Conservation (phyloP, 2,888 invertebrate genomes). For the Drosophila acutilabella region DNA sequence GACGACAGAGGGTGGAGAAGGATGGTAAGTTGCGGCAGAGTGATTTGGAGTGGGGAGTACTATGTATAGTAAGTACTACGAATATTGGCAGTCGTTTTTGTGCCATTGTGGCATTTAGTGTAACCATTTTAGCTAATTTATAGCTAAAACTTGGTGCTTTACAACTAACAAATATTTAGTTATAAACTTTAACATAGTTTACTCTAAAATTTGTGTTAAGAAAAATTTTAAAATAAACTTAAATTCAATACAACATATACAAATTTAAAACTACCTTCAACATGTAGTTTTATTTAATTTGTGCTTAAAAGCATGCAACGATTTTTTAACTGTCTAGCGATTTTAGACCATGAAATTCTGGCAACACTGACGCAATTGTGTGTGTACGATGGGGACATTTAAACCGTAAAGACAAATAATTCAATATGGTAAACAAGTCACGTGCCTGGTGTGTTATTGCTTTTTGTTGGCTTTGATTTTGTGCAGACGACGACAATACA, state of each 20-base stretch:
- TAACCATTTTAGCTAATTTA: neutral
- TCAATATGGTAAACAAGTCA: slow-evolving; percentile 83
- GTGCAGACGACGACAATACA: slow-evolving; percentile 41
- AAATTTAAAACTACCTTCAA: too few species aligned
- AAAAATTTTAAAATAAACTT: too few species aligned
- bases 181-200: too few species aligned
- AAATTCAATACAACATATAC: too few species aligned
- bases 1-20: neutral
- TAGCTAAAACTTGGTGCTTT: neutral
- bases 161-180: too few species aligned
- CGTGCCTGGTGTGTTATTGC: slow-evolving; percentile 76
- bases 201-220: too few species aligned
- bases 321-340: too few species aligned
- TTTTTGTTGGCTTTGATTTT: slow-evolving; percentile 68
- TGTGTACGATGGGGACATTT: slow-evolving; percentile 48
- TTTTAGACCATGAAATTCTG: neutral
- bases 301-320: too few species aligned
- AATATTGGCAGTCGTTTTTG: slow-evolving; percentile 20
- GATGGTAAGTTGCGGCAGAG: neutral
- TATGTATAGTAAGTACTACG: neutral
- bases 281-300: too few species aligned
- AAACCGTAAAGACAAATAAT: slow-evolving; percentile 74
- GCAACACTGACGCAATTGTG: neutral
- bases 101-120: neutral
- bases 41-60: neutral